Conservation (phyloP, 2,888 invertebrate genomes). For the Cantharis flavilabris region DNA sequence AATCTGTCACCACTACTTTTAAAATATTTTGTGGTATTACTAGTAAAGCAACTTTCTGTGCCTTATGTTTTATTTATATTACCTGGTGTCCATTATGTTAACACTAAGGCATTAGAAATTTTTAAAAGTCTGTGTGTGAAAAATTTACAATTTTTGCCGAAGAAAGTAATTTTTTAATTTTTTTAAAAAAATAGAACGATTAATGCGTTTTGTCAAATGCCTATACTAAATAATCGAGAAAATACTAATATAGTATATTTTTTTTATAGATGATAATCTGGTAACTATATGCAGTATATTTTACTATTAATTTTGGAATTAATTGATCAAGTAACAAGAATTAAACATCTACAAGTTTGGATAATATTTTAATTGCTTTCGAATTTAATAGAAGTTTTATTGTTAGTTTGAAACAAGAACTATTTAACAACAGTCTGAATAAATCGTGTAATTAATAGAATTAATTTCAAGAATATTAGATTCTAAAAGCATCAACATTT, state of each 20-base stretch:
- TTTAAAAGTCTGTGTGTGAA: no score
- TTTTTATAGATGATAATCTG: background rate
- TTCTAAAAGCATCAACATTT: conserved; percentile 21
- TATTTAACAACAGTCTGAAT: background rate
- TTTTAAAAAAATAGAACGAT: no score
- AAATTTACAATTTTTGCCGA: no score
- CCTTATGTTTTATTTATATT: no score
- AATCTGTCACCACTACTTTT: no score
- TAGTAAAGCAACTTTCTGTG: no score
- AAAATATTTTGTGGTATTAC: no score
- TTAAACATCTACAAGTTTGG: background rate
- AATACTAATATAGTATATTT: background rate
- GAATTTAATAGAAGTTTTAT: background rate
- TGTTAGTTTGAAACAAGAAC: background rate
- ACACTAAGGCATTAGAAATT: no score
- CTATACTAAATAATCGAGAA: background rate
- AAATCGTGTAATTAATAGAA: background rate
- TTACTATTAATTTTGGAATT: background rate
- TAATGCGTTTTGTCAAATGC: no score
- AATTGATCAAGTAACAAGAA: background rate
- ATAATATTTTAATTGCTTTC: background rate
- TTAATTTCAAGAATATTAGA: conserved; percentile 6
- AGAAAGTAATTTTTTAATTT: no score
- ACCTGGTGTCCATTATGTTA: no score
- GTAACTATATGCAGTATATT: background rate